A percentile compares a stretch with the other conserved stretches of the same genome.
These are phyloP conservation scores for Pelochelys cantorii DNA, from an alignment of 2,797 vertebrate genomes.

Conservation along the genomic window DNA sequence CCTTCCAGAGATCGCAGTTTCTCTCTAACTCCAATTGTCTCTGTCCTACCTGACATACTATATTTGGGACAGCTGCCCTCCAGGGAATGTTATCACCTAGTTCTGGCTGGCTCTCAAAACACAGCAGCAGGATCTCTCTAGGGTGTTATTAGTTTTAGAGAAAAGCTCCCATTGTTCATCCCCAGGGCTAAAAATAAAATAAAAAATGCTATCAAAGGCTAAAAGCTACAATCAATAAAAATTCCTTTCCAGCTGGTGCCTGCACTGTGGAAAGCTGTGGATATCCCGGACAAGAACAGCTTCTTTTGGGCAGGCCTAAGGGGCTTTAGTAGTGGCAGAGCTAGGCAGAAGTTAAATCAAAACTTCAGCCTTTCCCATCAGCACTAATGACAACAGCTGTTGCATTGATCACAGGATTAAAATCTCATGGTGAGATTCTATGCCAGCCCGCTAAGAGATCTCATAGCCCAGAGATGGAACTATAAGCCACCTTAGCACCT, in stretches of 20 bases:
- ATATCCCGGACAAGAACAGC: neutral
- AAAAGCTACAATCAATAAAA: conserved; percentile 23
- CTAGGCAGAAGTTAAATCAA: neutral
- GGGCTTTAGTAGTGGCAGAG: neutral
- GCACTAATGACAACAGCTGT: neutral
- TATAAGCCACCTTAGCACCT: neutral
- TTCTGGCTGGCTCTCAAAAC: neutral
- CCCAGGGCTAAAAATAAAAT: conserved; percentile 9
- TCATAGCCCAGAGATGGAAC: neutral
- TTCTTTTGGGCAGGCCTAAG: neutral
- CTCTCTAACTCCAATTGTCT: neutral
- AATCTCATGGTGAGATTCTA: neutral
- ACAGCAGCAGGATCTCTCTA: neutral
- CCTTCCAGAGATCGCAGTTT: neutral
- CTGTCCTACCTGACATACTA: neutral
- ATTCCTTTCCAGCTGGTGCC: neutral
- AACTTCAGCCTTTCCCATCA: neutral
- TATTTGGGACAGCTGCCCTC: neutral
- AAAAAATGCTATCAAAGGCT: neutral
- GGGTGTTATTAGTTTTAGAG: neutral
- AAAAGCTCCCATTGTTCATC: neutral
- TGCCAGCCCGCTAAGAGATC: neutral
- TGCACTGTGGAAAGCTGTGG: neutral
- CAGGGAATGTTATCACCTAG: conserved; percentile 3
- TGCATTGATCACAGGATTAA: neutral